Percentiles rank a stretch among this genome's conserved stretches.
Conservation (phyloP, 2,888 invertebrate genomes). For the Amphimallon solstitiale region DNA sequence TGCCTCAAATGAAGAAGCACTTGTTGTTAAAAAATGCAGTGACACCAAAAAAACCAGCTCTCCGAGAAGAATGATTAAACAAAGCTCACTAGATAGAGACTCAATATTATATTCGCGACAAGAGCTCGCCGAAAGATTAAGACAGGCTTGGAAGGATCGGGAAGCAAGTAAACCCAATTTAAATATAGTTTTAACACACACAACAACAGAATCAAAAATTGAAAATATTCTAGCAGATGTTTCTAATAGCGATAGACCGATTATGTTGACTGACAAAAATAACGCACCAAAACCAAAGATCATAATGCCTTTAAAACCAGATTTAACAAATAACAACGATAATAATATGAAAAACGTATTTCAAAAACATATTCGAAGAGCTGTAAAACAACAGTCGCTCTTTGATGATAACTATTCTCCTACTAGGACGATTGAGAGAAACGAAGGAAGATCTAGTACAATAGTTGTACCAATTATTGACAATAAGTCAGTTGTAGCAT, state of each 20-base stretch:
- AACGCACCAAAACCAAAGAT: constrained; percentile 59
- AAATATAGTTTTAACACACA: constrained; percentile 70
- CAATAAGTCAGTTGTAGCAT: constrained; percentile 36
- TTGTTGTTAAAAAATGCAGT: constrained; percentile 57
- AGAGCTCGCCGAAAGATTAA: constrained; percentile 64
- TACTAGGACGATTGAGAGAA: constrained; percentile 29
- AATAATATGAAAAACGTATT: constrained; percentile 47
- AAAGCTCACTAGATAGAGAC: constrained; percentile 54
- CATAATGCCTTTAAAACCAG: constrained; percentile 43
- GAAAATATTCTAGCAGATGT: constrained; percentile 40
- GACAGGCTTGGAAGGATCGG: constrained; percentile 65
- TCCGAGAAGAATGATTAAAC: constrained; percentile 50
- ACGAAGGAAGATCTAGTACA: constrained; percentile 37
- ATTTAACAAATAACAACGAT: constrained; percentile 6
- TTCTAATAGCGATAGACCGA: constrained; percentile 38
- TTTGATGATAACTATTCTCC: constrained; percentile 38
- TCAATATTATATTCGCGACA: constrained; percentile 61
- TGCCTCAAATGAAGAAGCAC: constrained; percentile 43
- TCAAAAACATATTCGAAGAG: constrained; percentile 47
- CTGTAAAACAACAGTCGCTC: constrained; percentile 40
- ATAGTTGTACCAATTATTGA: constrained; percentile 56
- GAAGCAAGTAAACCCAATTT: constrained; percentile 67
- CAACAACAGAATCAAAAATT: constrained; percentile 56
- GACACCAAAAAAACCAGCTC: constrained; percentile 50
- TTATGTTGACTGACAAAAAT: background rate